These are phyloP conservation scores for Lordiphosa stackelbergi DNA, from an alignment of 1,140 invertebrate genomes.

Conservation along the genomic window DNA sequence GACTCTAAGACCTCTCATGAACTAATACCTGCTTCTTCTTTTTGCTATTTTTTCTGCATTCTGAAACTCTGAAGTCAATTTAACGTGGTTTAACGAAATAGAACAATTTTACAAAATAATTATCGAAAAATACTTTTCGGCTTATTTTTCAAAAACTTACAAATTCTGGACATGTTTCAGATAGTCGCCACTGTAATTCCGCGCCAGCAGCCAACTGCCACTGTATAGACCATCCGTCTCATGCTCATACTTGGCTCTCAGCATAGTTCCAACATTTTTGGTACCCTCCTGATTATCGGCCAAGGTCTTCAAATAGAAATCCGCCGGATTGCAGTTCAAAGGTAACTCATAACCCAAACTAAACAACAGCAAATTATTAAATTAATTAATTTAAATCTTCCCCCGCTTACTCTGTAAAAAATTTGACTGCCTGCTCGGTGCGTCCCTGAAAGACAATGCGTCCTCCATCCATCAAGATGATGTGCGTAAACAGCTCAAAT, in stretches of 20 bases:
- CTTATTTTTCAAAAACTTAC: conserved; percentile 22
- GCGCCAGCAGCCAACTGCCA: conserved; percentile 62
- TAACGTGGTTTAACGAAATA: too few species aligned
- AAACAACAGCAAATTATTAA: conserved; percentile 1
- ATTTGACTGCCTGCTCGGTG: conserved; percentile 80
- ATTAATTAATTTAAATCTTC: neutral
- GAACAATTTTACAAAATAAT: too few species aligned
- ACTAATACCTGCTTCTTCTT: too few species aligned
- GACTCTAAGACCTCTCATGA: too few species aligned
- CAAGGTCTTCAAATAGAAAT: conserved; percentile 82
- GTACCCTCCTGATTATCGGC: conserved; percentile 76
- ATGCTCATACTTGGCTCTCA: conserved; percentile 74
- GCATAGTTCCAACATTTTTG: conserved; percentile 68
- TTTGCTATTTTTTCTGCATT: too few species aligned
- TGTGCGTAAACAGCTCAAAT: conserved; percentile 88
- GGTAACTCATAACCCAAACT: conserved; percentile 81
- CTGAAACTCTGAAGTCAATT: too few species aligned
- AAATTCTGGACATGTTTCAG: conserved; percentile 59
- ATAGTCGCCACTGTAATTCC: conserved; percentile 53
- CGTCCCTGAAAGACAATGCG: conserved; percentile 89
- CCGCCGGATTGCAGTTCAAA: conserved; percentile 82
- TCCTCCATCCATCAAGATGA: conserved; percentile 87
- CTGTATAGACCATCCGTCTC: conserved; percentile 65
- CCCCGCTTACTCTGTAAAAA: conserved; percentile 82
- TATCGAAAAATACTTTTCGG: too few species aligned